Conservation (phyloP, 2,113 vertebrate species). For the Burhinus oedicnemus region DNA sequence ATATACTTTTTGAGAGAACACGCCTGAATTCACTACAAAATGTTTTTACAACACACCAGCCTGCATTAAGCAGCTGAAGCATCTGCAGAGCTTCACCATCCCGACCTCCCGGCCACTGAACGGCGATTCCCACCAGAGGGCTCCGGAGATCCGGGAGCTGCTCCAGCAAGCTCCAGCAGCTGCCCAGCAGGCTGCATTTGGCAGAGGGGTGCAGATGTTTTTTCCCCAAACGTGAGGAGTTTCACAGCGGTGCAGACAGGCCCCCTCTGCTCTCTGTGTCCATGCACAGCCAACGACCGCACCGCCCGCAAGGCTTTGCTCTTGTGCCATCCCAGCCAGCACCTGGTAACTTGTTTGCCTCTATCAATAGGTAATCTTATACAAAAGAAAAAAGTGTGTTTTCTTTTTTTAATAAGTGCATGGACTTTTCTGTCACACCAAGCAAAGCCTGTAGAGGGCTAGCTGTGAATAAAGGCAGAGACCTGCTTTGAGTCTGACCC, state of each 20-base stretch:
- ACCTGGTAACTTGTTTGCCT: background rate
- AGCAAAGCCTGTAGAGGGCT: background rate
- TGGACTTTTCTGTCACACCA: background rate
- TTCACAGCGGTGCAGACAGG: background rate
- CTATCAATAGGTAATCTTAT: background rate
- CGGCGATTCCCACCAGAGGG: slow-evolving; percentile 53
- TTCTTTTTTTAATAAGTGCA: background rate
- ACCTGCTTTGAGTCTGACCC: background rate
- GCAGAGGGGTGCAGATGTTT: background rate
- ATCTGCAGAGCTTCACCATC: background rate
- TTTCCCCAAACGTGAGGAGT: background rate
- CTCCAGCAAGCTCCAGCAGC: background rate
- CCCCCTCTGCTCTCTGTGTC: rapidly evolving
- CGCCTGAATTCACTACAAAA: background rate
- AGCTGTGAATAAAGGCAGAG: background rate
- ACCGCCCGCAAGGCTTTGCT: background rate
- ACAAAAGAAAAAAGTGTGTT: background rate
- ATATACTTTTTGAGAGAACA: background rate
- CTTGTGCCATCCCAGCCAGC: background rate
- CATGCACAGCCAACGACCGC: rapidly evolving
- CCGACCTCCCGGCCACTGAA: background rate
- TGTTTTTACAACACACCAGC: background rate
- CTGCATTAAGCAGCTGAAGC: background rate
- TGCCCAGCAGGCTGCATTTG: background rate
- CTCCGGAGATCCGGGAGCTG: background rate